phyloP scores from a whole-genome alignment of 2,113 vertebrate species.

The Sylvicapra grimmia region DNA sequence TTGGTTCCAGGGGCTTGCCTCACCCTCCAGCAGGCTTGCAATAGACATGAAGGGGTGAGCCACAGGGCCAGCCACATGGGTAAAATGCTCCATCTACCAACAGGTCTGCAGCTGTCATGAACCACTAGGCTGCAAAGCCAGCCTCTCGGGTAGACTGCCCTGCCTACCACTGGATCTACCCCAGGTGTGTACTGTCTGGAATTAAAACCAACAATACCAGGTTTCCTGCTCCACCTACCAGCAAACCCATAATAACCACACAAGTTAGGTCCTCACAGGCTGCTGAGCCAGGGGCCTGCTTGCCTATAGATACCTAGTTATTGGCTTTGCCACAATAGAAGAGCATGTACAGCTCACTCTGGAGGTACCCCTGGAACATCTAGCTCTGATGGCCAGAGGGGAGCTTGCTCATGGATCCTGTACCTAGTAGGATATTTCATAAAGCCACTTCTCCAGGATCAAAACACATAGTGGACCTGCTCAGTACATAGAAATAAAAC shows the following conservation, averaged over 20 bases:
- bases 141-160: accelerated
- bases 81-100: neutral
- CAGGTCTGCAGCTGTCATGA: neutral
- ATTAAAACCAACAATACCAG: neutral
- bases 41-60: neutral
- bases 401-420: neutral
- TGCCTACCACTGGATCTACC: neutral
- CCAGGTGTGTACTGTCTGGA: neutral
- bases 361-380: neutral
- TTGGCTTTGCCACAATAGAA: neutral
- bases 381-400: neutral
- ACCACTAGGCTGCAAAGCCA: neutral
- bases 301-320: neutral
- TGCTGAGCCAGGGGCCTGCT: neutral
- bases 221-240: neutral
- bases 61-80: neutral
- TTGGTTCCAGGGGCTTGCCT: neutral
- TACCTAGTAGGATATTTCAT: neutral
- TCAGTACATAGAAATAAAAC: neutral
- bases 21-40: neutral
- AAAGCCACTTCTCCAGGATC: neutral
- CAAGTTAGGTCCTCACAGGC: neutral
- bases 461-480: neutral
- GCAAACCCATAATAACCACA: neutral
- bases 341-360: neutral